Conservation (phyloP, 2,797 vertebrate genomes). For the Acipenser ruthenus region DNA sequence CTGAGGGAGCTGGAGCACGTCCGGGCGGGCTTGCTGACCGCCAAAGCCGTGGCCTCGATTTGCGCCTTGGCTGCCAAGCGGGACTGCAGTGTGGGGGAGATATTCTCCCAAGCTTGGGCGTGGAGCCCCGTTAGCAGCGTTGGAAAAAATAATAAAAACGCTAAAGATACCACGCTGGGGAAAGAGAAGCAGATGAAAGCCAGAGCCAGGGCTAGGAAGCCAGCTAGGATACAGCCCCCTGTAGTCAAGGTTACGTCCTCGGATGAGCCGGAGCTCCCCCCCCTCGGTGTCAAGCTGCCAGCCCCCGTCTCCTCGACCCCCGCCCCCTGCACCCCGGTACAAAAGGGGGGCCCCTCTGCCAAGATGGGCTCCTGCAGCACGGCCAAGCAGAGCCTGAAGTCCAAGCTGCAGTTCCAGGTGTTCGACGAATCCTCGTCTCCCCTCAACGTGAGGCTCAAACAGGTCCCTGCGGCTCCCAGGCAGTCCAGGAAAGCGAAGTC, state of each 20-base stretch:
- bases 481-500: conserved; percentile 55
- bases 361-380: conserved; percentile 24
- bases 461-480: conserved; percentile 69
- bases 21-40: conserved; percentile 58
- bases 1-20: conserved; percentile 47
- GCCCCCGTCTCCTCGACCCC: conserved; percentile 2
- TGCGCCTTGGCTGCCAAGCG: conserved; percentile 46
- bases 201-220: conserved; percentile 1
- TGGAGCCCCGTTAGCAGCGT: conserved; percentile 50
- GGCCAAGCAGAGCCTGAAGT: conserved; percentile 26
- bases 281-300: conserved; percentile 12
- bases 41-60: conserved; percentile 57
- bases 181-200: conserved; percentile 22
- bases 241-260: conserved; percentile 32
- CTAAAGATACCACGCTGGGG: conserved; percentile 26
- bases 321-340: conserved; percentile 53
- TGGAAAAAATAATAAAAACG: conserved; percentile 41
- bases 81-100: conserved; percentile 39
- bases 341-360: conserved; percentile 19
- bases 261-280: conserved; percentile 32
- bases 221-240: background rate
- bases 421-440: conserved; percentile 61
- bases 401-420: conserved; percentile 62
- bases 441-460: conserved; percentile 33
- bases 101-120: conserved; percentile 60